phyloP scores from a whole-genome alignment of 2,888 invertebrate species.

The Amiota minor region DNA sequence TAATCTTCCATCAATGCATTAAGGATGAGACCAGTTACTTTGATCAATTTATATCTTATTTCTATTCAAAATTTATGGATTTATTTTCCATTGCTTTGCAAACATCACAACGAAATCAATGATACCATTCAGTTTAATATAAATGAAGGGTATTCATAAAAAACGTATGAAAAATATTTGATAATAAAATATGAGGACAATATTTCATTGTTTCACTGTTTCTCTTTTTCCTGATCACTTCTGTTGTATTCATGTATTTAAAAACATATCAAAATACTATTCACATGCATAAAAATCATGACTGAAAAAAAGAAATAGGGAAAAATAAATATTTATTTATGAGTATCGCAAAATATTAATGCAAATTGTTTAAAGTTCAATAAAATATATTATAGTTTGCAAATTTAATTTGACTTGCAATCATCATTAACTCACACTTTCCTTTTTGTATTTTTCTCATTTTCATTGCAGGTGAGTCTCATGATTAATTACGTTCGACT shows the following conservation, averaged over 20 bases:
- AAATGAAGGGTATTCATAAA: background rate
- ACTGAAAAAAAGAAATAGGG: background rate
- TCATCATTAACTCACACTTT: too few relatives aligned
- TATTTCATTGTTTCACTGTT: conserved; percentile 19
- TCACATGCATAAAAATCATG: background rate
- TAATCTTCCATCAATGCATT: too few relatives aligned
- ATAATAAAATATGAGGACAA: conserved; percentile 17
- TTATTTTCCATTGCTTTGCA: too few relatives aligned
- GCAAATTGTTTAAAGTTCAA: conserved; percentile 7
- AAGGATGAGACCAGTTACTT: too few relatives aligned
- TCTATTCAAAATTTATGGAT: too few relatives aligned
- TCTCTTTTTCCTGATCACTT: background rate
- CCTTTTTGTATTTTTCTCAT: conserved; percentile 25
- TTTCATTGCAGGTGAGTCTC: conserved; percentile 57
- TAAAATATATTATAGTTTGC: background rate
- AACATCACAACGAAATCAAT: too few relatives aligned
- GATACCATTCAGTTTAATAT: too few relatives aligned
- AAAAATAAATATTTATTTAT: conserved; percentile 27
- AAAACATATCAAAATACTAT: conserved; percentile 11
- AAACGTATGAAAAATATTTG: background rate
- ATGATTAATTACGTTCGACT: conserved; percentile 28
- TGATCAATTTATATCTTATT: too few relatives aligned
- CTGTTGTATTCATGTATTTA: background rate
- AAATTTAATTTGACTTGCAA: background rate
- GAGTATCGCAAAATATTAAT: conserved; percentile 15